Evolutionary conservation across 2,888 invertebrate species (phyloP).

Genomic region (Phalera bucephala): DNA sequence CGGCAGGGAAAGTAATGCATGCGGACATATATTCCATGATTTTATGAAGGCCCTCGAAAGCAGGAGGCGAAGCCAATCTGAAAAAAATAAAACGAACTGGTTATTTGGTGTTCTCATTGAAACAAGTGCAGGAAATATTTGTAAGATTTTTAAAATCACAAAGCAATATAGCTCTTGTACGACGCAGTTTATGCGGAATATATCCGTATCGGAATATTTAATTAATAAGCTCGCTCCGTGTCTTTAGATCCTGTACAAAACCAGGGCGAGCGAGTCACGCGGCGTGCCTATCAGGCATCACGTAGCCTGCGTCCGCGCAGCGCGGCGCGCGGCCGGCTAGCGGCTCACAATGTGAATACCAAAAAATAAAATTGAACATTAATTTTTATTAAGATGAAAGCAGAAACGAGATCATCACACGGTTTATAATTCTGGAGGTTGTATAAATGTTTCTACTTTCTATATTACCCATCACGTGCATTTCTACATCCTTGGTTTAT

Average conservation of each 20-base stretch:
- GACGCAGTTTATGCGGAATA: slow-evolving; percentile 30
- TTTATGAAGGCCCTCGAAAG: slow-evolving; percentile 26
- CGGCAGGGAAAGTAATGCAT: slow-evolving; percentile 32
- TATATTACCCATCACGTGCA: slow-evolving; percentile 32
- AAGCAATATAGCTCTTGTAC: slow-evolving; percentile 8
- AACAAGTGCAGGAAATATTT: slow-evolving; percentile 3
- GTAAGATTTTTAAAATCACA: not conserved
- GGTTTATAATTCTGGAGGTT: slow-evolving; percentile 37
- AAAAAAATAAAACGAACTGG: slow-evolving; percentile 43
- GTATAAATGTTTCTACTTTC: slow-evolving; percentile 39
- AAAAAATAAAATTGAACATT: slow-evolving; percentile 31
- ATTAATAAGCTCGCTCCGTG: slow-evolving; percentile 61
- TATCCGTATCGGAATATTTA: slow-evolving; percentile 55
- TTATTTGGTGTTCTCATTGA: slow-evolving; percentile 10
- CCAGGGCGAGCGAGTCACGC: slow-evolving; percentile 78
- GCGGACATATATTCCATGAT: slow-evolving; percentile 50
- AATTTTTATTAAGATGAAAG: slow-evolving; percentile 37
- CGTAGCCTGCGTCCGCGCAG: slow-evolving; percentile 20
- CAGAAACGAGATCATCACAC: slow-evolving; percentile 37
- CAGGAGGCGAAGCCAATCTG: slow-evolving; percentile 43
- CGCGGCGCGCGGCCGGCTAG: slow-evolving; percentile 13
- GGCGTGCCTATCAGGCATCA: slow-evolving; percentile 58
- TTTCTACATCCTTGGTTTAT: slow-evolving; percentile 28
- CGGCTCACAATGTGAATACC: slow-evolving; percentile 15
- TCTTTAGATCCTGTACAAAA: slow-evolving; percentile 70